phyloP scores from a whole-genome alignment of 2,888 invertebrate species.

The Drosophila putrida region DNA sequence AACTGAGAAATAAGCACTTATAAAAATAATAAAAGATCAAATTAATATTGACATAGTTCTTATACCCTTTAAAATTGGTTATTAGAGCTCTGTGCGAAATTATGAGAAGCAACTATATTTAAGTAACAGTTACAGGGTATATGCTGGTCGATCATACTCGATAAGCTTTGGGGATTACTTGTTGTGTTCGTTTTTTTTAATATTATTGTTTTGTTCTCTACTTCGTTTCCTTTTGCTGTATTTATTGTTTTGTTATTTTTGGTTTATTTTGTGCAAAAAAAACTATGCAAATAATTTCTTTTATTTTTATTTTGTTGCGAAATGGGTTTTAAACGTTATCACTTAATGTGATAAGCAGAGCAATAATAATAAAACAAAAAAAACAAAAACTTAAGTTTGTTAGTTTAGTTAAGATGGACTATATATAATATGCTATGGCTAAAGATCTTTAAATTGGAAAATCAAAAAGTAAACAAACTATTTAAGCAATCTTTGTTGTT shows the following conservation, averaged over 20 bases:
- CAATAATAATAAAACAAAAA: constrained; percentile 14
- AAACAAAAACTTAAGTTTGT: constrained; percentile 4
- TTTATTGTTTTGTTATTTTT: constrained; percentile 30
- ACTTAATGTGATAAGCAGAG: constrained; percentile 41
- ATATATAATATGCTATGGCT: background rate
- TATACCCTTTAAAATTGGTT: background rate
- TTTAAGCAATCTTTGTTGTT: background rate
- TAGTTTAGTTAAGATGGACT: background rate
- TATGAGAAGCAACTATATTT: too few relatives aligned
- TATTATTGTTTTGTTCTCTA: constrained; percentile 27
- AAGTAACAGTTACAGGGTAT: background rate
- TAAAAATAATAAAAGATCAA: constrained; percentile 36
- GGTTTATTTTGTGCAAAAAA: constrained; percentile 47
- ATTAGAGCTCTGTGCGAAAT: too few relatives aligned
- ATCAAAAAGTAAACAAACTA: background rate
- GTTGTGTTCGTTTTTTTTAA: constrained; percentile 5
- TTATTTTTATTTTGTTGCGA: constrained; percentile 16
- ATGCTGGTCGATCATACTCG: background rate
- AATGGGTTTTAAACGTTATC: constrained; percentile 20
- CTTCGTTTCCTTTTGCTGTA: constrained; percentile 7
- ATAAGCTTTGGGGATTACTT: constrained; percentile 1
- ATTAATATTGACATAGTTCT: constrained; percentile 49
- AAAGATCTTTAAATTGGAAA: background rate
- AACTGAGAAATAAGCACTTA: constrained; percentile 19
- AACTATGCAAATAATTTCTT: constrained; percentile 43